Evolutionary conservation across 1,140 invertebrate species (phyloP).

Genomic region (Luehdorfia chinensis): DNA sequence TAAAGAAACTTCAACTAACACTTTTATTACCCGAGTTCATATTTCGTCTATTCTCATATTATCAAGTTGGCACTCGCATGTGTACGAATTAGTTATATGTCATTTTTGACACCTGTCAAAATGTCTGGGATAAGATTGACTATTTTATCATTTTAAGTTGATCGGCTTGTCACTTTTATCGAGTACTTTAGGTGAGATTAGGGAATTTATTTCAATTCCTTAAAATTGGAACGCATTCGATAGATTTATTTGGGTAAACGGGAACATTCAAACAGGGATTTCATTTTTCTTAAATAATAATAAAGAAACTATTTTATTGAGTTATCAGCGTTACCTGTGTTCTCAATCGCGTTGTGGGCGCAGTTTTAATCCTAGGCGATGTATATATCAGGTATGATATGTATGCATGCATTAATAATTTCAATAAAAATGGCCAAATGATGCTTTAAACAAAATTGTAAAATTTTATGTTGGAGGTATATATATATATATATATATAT

Average conservation of each 20-base stretch:
- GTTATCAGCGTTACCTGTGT: not conserved
- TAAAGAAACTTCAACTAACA: not conserved
- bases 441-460: too few relatives aligned
- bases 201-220: not conserved
- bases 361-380: too few relatives aligned
- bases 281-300: too few relatives aligned
- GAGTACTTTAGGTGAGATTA: conserved; percentile 7
- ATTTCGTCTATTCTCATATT: conserved; percentile 6
- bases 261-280: too few relatives aligned
- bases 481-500: too few relatives aligned
- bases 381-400: too few relatives aligned
- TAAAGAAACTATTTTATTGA: not conserved
- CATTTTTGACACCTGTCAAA: conserved; percentile 11
- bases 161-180: conserved; percentile 5
- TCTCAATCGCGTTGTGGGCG: too few relatives aligned
- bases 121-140: conserved; percentile 14
- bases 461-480: too few relatives aligned
- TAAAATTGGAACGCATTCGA: not conserved
- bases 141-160: conserved; percentile 6
- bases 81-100: conserved; percentile 1
- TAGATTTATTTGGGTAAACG: not conserved
- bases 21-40: conserved; percentile 1
- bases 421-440: too few relatives aligned
- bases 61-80: conserved; percentile 3
- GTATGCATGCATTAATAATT: too few relatives aligned